These are phyloP conservation scores for Helogale parvula DNA, from an alignment of 2,113 vertebrate genomes.

Conservation along the genomic window DNA sequence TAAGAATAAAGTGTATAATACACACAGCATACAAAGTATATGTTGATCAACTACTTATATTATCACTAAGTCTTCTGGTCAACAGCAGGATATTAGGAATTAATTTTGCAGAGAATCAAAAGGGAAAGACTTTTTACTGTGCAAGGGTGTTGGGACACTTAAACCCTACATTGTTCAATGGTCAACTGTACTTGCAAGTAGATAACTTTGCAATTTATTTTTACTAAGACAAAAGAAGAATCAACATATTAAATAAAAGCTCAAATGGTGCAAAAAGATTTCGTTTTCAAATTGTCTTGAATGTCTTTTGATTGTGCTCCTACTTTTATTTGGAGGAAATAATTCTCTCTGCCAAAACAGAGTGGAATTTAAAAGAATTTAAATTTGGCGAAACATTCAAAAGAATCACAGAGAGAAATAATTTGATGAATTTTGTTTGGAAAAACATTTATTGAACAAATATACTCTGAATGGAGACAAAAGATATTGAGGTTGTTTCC, in stretches of 20 bases:
- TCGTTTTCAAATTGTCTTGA: not conserved
- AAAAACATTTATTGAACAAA: not conserved
- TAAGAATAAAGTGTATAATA: not conserved
- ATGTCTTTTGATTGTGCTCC: not conserved
- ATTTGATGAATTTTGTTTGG: not conserved
- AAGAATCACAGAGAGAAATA: not conserved
- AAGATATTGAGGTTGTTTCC: not conserved
- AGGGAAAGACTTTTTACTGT: not conserved
- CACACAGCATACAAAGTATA: not conserved
- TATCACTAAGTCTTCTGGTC: not conserved
- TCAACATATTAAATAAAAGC: not conserved
- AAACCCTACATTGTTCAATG: not conserved
- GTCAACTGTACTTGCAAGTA: not conserved
- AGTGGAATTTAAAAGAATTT: not conserved
- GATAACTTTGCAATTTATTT: not conserved
- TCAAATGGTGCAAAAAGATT: not conserved
- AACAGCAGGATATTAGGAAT: not conserved
- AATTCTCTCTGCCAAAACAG: not conserved
- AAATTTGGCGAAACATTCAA: not conserved
- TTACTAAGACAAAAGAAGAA: not conserved
- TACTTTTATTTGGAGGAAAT: not conserved
- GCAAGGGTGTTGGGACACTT: not conserved
- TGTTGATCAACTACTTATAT: not conserved
- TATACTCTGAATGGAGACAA: not conserved
- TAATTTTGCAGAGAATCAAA: not conserved